Evolutionary conservation across 2,113 vertebrate genomes (phyloP), one percentile per base, ranked within the genome.

Genomic region (Oxyruncus cristatus): DNA sequence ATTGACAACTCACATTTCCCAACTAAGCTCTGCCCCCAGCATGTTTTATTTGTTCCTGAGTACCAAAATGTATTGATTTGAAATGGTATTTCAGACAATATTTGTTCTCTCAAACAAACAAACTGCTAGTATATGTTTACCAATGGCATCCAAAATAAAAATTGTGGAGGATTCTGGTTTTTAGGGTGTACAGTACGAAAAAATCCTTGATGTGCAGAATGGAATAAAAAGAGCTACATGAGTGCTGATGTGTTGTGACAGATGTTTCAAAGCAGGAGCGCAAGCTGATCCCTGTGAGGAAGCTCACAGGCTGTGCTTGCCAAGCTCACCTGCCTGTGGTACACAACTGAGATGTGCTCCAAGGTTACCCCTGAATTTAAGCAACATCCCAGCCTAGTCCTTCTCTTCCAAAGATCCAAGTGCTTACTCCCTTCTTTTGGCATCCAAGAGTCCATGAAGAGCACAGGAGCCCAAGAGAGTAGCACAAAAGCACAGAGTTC

Each of bases 141-240:
- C 11, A 37, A 56, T n/a, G 2, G 4, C 19, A 74, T 14, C 5
- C 11, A 19, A 44, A 65, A 68, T n/a, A 70, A 66, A 71, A 66
- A 20, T 6, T 18, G 32, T 14, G 12, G 33, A 63, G 68, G 12
- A 83, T 37, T 21, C 52, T 65, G 5, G 1, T 26, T 65, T 59
- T 44, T 65, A 44, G 16, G 21, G 32, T 50, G 68, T 6, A 4
- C 2, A 72, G 28, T 8, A 61, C 49, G 0, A 14, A 65, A 49
- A 76, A 62, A 27, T 30, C 10, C 27, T 27, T 13, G 12, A 17
- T 0, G 0, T 33, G 20, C 7, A 13, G 55, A 39, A 49, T 0
- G 41, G 35, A 82, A 35, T 8, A n/a, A 80, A n/a, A 58, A 67
- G 28, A 78, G 15, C 11, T 6, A 0, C 42, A 11, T 5, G 3